Evolutionary conservation across 2,113 vertebrate species (phyloP).

Genomic region (Menidia beryllina): DNA sequence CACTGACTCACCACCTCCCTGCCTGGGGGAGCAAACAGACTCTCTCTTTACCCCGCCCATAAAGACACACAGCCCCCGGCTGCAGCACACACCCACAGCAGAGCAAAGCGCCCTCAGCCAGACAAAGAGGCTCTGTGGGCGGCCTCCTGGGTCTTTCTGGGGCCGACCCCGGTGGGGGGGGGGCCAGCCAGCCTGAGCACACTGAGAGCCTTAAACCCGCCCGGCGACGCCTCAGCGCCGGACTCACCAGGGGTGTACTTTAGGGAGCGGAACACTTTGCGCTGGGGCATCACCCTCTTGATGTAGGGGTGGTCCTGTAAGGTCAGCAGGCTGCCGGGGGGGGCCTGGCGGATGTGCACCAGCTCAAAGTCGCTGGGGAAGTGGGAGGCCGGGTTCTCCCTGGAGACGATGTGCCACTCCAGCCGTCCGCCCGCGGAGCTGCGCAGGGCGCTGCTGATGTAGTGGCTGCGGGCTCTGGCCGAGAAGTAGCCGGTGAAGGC

Average conservation of each 20-base stretch:
- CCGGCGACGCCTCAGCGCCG: background rate
- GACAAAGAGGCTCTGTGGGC: conserved; percentile 46
- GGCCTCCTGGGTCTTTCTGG: conserved; percentile 13
- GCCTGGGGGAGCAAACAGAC: conserved; percentile 55
- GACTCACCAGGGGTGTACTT: conserved; percentile 90
- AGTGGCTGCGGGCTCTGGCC: conserved; percentile 93
- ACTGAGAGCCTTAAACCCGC: background rate
- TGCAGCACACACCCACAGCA: conserved; percentile 23
- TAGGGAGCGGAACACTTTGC: conserved; percentile 93
- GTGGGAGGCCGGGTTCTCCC: conserved; percentile 95
- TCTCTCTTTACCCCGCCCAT: conserved; percentile 45
- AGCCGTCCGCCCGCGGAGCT: conserved; percentile 82
- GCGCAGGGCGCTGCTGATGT: conserved; percentile 93
- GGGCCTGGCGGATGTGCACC: conserved; percentile 91
- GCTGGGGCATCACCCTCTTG: conserved; percentile 95
- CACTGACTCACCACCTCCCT: conserved; percentile 49
- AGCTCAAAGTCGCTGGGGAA: conserved; percentile 98
- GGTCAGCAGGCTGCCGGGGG: conserved; percentile 85
- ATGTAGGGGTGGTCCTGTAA: conserved; percentile 96
- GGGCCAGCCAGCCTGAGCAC: background rate
- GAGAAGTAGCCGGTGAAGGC: conserved; percentile 92
- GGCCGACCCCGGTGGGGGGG: no score
- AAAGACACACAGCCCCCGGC: conserved; percentile 44
- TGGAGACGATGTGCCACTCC: conserved; percentile 94
- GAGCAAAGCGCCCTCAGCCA: conserved; percentile 16